These are phyloP conservation scores for Limnephilus lunatus DNA, from an alignment of 2,888 invertebrate genomes.

Conservation along the genomic window DNA sequence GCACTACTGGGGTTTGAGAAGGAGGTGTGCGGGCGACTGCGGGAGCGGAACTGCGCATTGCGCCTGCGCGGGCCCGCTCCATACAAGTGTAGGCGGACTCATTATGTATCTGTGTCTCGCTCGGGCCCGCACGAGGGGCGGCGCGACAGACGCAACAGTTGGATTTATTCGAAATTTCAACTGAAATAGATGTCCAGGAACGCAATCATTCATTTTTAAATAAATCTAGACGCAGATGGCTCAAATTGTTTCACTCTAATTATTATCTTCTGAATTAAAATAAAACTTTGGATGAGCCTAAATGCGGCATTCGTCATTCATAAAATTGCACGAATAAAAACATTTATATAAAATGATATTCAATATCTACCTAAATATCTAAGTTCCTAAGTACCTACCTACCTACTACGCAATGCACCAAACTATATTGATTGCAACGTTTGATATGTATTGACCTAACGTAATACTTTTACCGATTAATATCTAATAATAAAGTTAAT, in stretches of 20 bases:
- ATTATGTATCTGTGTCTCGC: slow-evolving; percentile 72
- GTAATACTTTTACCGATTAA: background rate
- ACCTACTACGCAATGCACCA: background rate
- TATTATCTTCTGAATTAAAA: background rate
- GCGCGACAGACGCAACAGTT: slow-evolving; percentile 56
- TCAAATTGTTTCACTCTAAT: slow-evolving; percentile 21
- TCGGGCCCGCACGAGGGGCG: slow-evolving; percentile 68
- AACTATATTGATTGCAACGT: background rate
- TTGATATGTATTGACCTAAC: background rate
- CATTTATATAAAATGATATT: background rate
- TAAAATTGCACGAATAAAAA: background rate
- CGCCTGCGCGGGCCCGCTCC: slow-evolving; percentile 72
- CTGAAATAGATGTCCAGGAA: slow-evolving; percentile 63
- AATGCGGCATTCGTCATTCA: background rate
- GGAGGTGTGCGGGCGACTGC: slow-evolving; percentile 44
- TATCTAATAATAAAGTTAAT: background rate
- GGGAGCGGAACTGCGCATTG: slow-evolving; percentile 68
- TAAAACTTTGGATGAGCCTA: background rate
- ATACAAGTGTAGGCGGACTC: slow-evolving; percentile 74
- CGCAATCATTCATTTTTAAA: slow-evolving; percentile 62
- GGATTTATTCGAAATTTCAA: slow-evolving; percentile 58
- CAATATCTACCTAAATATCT: background rate
- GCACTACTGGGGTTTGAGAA: slow-evolving; percentile 52
- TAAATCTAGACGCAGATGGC: slow-evolving; percentile 46
- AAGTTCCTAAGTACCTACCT: background rate